phyloP scores from a whole-genome alignment of 2,113 vertebrate genomes.

The Oostethus manadensis region DNA sequence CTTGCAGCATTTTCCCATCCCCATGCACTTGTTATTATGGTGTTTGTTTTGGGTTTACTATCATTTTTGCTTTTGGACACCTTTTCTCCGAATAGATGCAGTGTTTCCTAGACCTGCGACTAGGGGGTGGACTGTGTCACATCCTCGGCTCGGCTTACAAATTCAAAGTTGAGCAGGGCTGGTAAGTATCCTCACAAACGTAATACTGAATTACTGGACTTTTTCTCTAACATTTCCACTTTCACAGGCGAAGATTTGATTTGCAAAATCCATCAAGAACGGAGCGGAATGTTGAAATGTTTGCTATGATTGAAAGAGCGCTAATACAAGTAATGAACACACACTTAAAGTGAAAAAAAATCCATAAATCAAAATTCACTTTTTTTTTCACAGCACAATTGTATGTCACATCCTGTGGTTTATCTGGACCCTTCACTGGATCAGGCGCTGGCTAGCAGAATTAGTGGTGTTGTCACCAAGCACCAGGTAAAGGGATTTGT shows the following conservation, averaged over 20 bases:
- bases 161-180: slow-evolving; percentile 95
- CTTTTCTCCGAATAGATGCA: slow-evolving; percentile 72
- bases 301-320: slow-evolving; percentile 86
- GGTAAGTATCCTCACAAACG: slow-evolving; percentile 75
- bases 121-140: slow-evolving; percentile 90
- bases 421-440: slow-evolving; percentile 88
- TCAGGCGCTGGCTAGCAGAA: slow-evolving; percentile 81
- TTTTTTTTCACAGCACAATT: slow-evolving; percentile 79
- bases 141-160: slow-evolving; percentile 95
- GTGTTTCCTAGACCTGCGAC: slow-evolving; percentile 91
- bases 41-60: too few relatives aligned
- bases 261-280: slow-evolving; percentile 91
- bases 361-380: background rate
- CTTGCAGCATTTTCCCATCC: too few relatives aligned
- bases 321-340: slow-evolving; percentile 79
- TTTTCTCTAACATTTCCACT: background rate
- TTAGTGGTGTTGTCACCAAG: slow-evolving; percentile 85
- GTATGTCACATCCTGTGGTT: slow-evolving; percentile 84
- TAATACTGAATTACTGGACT: background rate
- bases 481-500: slow-evolving; percentile 78
- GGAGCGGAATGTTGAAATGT: slow-evolving; percentile 97
- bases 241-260: slow-evolving; percentile 89
- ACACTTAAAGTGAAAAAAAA: background rate
- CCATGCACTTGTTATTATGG: too few relatives aligned
- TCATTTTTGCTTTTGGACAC: background rate